Conservation (phyloP, 2,888 invertebrate species). For the Formica aserva region DNA sequence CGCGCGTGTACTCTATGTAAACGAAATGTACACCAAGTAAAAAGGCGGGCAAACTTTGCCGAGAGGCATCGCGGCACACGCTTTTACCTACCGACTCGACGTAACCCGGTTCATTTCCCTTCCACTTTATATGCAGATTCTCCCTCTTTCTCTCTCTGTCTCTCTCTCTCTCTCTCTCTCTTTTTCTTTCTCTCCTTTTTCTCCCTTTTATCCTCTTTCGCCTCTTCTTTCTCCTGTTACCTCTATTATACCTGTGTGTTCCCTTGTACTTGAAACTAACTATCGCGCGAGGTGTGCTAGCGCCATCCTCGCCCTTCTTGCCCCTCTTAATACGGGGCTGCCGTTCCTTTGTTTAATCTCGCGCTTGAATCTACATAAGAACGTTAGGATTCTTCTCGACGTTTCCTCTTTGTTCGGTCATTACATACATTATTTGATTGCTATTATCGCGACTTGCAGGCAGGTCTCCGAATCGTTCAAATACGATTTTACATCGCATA, state of each 20-base stretch:
- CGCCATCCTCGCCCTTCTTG: conserved; percentile 54
- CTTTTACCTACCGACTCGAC: conserved; percentile 69
- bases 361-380: conserved; percentile 63
- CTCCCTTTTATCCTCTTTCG: background rate
- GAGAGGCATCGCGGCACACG: conserved; percentile 67
- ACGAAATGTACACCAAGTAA: conserved; percentile 77
- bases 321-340: conserved; percentile 46
- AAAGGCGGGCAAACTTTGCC: conserved; percentile 70
- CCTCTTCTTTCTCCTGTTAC: conserved; percentile 38
- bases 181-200: background rate
- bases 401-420: conserved; percentile 40
- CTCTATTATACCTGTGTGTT: conserved; percentile 34
- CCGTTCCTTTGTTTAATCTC: conserved; percentile 80
- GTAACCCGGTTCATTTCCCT: conserved; percentile 83
- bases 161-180: conserved; percentile 53
- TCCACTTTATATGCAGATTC: conserved; percentile 84
- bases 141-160: conserved; percentile 70
- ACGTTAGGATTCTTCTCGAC: conserved; percentile 56
- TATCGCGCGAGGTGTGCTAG: conserved; percentile 61
- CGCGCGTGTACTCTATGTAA: conserved; percentile 74
- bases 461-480: background rate
- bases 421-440: background rate
- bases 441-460: conserved; percentile 15
- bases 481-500: background rate
- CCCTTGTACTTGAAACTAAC: conserved; percentile 61